phyloP scores from a whole-genome alignment of 2,888 invertebrate species.

The Temnothorax unifasciatus region DNA sequence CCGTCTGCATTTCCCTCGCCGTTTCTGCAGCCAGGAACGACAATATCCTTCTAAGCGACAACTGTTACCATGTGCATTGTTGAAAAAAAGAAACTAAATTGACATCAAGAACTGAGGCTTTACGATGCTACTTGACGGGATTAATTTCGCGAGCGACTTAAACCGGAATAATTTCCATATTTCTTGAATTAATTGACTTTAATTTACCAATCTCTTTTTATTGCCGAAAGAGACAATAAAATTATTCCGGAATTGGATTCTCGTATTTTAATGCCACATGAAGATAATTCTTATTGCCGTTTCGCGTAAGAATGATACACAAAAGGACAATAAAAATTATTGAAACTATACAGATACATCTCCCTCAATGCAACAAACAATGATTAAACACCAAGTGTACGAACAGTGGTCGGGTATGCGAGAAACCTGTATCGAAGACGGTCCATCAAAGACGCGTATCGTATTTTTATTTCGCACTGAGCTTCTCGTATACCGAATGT shows the following conservation, averaged over 20 bases:
- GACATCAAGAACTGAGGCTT: slow-evolving; percentile 6
- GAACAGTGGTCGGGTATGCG: neutral
- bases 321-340: slow-evolving; percentile 3
- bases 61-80: slow-evolving; percentile 32
- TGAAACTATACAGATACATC: neutral
- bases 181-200: neutral
- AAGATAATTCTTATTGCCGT: neutral
- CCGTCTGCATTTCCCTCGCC: slow-evolving; percentile 63
- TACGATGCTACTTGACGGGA: neutral
- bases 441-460: neutral
- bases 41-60: slow-evolving; percentile 46
- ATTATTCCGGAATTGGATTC: slow-evolving; percentile 9
- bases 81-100: slow-evolving; percentile 13
- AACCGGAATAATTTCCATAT: slow-evolving; percentile 4
- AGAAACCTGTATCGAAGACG: neutral
- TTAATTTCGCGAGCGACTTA: neutral
- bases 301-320: neutral
- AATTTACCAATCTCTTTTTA: neutral
- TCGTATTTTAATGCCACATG: neutral
- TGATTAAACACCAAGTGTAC: slow-evolving; percentile 2
- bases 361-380: slow-evolving; percentile 10
- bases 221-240: neutral
- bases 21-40: slow-evolving; percentile 69
- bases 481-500: slow-evolving; percentile 2
- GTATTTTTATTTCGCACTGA: neutral